Base-by-base conservation (phyloP, 2,797 vertebrate genomes). In the Merluccius polli region DNA sequence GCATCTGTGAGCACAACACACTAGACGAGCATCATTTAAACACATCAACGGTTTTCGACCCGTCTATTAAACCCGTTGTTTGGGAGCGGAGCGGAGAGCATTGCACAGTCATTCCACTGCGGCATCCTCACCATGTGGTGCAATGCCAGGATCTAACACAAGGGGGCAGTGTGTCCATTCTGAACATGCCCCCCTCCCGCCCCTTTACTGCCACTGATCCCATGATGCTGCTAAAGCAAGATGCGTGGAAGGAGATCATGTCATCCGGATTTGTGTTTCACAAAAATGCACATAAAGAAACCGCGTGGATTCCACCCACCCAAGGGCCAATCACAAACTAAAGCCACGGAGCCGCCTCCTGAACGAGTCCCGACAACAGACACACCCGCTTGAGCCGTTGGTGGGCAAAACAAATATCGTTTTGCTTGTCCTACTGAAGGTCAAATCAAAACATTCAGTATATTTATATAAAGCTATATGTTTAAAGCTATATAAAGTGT, bases 81-180 rank as follows among this genome's bases (percentile, higher is more conserved):
- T 67, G n/a, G 24, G 59, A 10, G n/a, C 16, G 63, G n/a, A 16
- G 29, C 63, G 12, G 63, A 24, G 13, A 24, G 13, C n/a, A 29
- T 67, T 29, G 63, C 63, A 67, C 24, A 67, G 65, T 68, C 65
- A 82, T 89, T 85, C 86, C 83, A 79, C 79, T 87, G 86, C 87
- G 73, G 84, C 74, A 86, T 75, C 76, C 2, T 73, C 44, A 71
- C 9, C 8, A 24, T 27, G 10, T 38, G 73, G 71, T 83, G 90
- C 86, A 90, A 52, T 90, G 77, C 78, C 52, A 0, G 15, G 4
- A 29, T 76, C 29, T 0, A 72, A 80, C 93, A 92, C 87, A 86
- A 78, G 93, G 87, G 85, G 93, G 90, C 93, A 91, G 82, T 87
- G 79, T 87, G 85, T 82, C 77, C 82, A 84, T 75, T 35, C 44